Evolutionary conservation across 2,888 invertebrate genomes (phyloP).

Genomic region (Eristalis pertinax): DNA sequence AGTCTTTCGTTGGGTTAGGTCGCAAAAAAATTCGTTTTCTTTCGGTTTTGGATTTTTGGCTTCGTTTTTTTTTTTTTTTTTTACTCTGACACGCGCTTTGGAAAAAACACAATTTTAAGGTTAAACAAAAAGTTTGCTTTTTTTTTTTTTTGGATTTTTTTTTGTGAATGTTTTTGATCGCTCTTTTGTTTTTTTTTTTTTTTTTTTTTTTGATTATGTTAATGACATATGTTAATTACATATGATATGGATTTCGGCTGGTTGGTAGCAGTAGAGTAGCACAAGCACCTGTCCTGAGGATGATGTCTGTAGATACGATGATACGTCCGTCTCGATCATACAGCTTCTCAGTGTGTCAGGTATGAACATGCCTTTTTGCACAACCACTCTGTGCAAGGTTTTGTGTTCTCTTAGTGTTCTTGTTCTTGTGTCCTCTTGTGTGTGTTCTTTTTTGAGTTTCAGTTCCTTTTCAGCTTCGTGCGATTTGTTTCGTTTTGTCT

Average conservation of each 20-base stretch:
- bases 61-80: constrained; percentile 1
- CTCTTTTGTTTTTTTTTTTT: constrained; percentile 39
- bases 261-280: constrained; percentile 77
- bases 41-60: constrained; percentile 17
- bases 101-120: constrained; percentile 32
- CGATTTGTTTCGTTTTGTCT: background rate
- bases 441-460: background rate
- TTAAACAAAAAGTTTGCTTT: background rate
- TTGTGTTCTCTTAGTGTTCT: background rate
- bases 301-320: constrained; percentile 96
- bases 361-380: constrained; percentile 88
- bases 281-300: constrained; percentile 93
- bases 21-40: background rate
- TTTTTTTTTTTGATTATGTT: constrained; percentile 74
- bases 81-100: constrained; percentile 22
- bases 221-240: constrained; percentile 78
- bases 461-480: background rate
- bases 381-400: constrained; percentile 56
- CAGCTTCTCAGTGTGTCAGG: constrained; percentile 96
- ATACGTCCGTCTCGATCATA: constrained; percentile 97
- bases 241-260: constrained; percentile 78
- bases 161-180: constrained; percentile 50
- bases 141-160: constrained; percentile 55
- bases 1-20: constrained; percentile 53
- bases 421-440: background rate